Evolutionary conservation across 1,140 invertebrate species (phyloP), one percentile per base, ranked within the genome.

Genomic region (Hyposmocoma kahamanoa): DNA sequence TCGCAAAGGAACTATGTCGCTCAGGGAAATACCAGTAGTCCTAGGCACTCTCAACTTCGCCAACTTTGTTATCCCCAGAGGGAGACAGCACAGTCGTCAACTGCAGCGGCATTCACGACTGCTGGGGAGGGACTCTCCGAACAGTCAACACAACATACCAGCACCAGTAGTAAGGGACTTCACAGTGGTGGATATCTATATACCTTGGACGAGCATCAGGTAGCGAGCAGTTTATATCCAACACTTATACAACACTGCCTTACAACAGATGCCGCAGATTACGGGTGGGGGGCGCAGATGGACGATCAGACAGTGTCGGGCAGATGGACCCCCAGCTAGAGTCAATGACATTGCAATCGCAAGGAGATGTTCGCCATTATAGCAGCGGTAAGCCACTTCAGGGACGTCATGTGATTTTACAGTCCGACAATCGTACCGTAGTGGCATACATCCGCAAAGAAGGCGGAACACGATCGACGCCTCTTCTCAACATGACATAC

Each of bases 41-140:
- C 15, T 45, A 26, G 43, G 43, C 5, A n/a, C 6, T 32, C 19
- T 45, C 3, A 47, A 38, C 22, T 47, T 38, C 21, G 45, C 32
- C 2, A 34, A 22, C 18, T 47, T 84, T 86, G 54, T 89, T 73
- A 49, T 88, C 89, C 63, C 62, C 85, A 47, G 84, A 88, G 22
- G 88, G 88, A 59, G 56, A 13, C 52, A 55, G 10, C 53, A 48
- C 28, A 50, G 34, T 13, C 38, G 52, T 10, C 22, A 42, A 3
- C 22, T 67, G 3, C 54, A 53, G 30, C 13, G 28, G 2, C 28
- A 30, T 13, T n/a, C 28, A n/a, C 28, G 28, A 1, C 28, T 30
- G 13, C 28, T 30, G 28, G 13, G 13, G 28, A 1, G 13, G n/a
- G n/a, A n/a, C n/a, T n/a, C n/a, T n/a, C n/a, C n/a, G n/a, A n/a